Conservation (phyloP, 2,113 vertebrate species). For the human region GRCh38 chr2:96319001-96319500, state of each 20-base stretch:
- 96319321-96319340: background rate
- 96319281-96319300: background rate
- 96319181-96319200: background rate
- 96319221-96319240: background rate
- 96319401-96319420: background rate
- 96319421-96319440: too few species aligned
- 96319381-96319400: background rate
- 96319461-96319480: too few species aligned
- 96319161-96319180: background rate
- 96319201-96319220: background rate
- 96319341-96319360: background rate
- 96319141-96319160: background rate
- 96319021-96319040: background rate
- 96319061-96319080: background rate
- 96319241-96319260: background rate
- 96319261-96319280: background rate
- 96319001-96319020: background rate
- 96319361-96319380: background rate
- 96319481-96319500: too few species aligned
- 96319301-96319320: background rate
- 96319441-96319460: too few species aligned
- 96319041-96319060: background rate
- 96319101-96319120: background rate
- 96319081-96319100: background rate
- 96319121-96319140: background rate